A percentile compares a stretch with the other conserved stretches of the same genome.
These are phyloP conservation scores for Mimas tiliae DNA, from an alignment of 2,888 invertebrate species.

Conservation along the genomic window DNA sequence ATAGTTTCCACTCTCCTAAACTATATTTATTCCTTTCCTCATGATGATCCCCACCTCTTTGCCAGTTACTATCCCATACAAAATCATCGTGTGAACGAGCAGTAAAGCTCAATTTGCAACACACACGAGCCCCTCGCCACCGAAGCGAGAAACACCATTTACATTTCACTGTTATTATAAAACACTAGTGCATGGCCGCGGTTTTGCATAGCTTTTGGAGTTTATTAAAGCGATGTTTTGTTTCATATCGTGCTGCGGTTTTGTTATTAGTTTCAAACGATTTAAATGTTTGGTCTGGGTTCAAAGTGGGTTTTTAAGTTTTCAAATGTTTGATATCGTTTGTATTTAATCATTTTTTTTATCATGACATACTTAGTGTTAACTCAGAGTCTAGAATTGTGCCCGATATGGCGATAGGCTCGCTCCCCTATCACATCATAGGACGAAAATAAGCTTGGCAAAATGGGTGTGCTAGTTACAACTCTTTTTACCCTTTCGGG, in stretches of 20 bases:
- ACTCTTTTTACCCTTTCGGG: too few relatives aligned
- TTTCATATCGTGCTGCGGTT: not conserved
- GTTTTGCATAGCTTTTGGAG: constrained; percentile 26
- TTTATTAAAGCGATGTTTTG: constrained; percentile 18
- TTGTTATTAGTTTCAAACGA: not conserved
- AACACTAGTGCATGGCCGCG: constrained; percentile 4
- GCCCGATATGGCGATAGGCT: too few relatives aligned
- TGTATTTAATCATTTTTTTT: too few relatives aligned
- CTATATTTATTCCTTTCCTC: too few relatives aligned
- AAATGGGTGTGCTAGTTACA: too few relatives aligned
- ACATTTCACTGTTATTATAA: constrained; percentile 28
- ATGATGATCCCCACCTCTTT: not conserved
- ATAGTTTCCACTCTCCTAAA: too few relatives aligned
- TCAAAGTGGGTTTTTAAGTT: not conserved
- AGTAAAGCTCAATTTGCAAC: constrained; percentile 20
- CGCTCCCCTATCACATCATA: too few relatives aligned
- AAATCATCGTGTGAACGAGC: not conserved
- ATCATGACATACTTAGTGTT: too few relatives aligned
- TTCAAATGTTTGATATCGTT: not conserved
- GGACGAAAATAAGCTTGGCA: too few relatives aligned
- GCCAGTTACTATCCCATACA: not conserved
- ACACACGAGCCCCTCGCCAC: constrained; percentile 9
- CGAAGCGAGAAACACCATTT: constrained; percentile 24
- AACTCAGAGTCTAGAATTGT: too few relatives aligned
- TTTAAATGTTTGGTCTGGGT: not conserved